Evolutionary conservation across 2,113 vertebrate genomes (phyloP).

Genomic region (Acrocephalus arundinaceus): DNA sequence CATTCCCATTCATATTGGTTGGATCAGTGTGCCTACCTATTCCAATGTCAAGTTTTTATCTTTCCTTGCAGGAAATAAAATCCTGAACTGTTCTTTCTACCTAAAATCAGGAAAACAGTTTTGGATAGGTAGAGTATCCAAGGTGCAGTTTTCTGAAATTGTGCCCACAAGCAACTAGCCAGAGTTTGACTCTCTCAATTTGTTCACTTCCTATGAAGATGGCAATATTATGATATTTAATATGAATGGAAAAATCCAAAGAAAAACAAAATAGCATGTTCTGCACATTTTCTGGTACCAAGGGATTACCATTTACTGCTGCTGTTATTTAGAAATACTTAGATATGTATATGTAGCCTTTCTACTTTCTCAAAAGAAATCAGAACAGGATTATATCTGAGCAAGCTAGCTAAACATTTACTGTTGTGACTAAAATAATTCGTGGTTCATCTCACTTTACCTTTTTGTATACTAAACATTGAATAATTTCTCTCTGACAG

Average conservation of each 20-base stretch:
- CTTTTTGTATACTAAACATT: background rate
- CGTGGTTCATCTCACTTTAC: background rate
- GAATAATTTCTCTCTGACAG: background rate
- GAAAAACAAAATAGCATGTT: background rate
- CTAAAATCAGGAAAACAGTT: background rate
- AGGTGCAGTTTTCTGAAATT: background rate
- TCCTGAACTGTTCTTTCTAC: background rate
- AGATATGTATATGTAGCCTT: background rate
- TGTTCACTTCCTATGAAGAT: background rate
- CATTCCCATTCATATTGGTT: background rate
- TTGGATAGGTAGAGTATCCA: background rate
- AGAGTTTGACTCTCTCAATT: background rate
- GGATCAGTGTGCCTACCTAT: background rate
- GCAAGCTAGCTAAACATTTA: background rate
- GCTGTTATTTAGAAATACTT: background rate
- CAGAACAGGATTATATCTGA: background rate
- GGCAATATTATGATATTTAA: background rate
- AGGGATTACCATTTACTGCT: background rate
- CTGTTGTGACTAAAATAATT: background rate
- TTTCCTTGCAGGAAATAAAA: background rate
- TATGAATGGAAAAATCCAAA: background rate
- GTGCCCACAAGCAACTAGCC: background rate
- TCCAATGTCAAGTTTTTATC: background rate
- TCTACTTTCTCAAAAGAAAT: background rate
- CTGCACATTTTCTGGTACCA: background rate